Conservation (phyloP, 2,888 invertebrate species). For the Resseliella maxima region DNA sequence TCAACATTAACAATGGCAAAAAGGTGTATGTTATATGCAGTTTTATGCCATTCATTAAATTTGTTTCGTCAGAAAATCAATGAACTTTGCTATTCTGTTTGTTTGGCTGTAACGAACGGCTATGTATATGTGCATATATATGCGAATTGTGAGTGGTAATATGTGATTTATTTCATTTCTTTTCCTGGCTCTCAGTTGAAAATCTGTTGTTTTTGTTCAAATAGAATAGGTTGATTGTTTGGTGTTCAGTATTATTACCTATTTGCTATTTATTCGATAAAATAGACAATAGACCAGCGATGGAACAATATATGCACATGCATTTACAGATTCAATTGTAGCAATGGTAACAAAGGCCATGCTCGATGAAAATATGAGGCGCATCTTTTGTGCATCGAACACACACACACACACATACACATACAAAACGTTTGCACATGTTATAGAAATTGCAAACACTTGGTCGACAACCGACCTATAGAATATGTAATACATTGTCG, state of each 20-base stretch:
- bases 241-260: slow-evolving; percentile 41
- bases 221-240: not conserved
- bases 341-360: slow-evolving; percentile 11
- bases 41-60: not conserved
- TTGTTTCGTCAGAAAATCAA: not conserved
- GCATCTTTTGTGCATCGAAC: slow-evolving; percentile 30
- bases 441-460: slow-evolving; percentile 18
- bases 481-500: not conserved
- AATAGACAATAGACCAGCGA: slow-evolving; percentile 26
- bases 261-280: slow-evolving; percentile 48
- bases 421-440: not conserved
- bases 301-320: slow-evolving; percentile 18
- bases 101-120: not conserved
- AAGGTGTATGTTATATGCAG: slow-evolving; percentile 1
- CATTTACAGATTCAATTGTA: slow-evolving; percentile 31
- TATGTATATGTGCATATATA: not conserved
- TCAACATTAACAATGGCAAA: not conserved
- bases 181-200: not conserved
- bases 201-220: slow-evolving; percentile 3
- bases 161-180: not conserved
- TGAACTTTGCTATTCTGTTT: slow-evolving; percentile 8
- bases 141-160: not conserved
- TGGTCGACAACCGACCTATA: slow-evolving; percentile 15
- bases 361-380: slow-evolving; percentile 14
- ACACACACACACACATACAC: too few species aligned